Evolutionary conservation across 1,140 invertebrate genomes (phyloP), one percentile per base, ranked within the genome.

Genomic region (Zaprionus vittiger): DNA sequence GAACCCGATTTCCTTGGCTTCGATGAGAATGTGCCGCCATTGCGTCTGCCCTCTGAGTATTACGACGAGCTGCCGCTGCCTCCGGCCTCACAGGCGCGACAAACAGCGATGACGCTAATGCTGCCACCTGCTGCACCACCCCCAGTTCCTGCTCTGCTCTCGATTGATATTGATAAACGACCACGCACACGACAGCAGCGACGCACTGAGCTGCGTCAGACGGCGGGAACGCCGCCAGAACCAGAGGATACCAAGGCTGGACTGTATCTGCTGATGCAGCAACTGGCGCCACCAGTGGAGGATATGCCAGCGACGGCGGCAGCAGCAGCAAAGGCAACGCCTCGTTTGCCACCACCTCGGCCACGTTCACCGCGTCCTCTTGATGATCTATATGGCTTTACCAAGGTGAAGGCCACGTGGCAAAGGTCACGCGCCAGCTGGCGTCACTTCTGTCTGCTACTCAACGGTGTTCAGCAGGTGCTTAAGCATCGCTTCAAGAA

Each of bases 361-460:
- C 17, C 17, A 1, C 15, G 2, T 5, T 70, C 66, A 6, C 31
- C 66, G 31, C 65, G 62, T 17, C 37, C 65, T 1, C 60, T 64
- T 0, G 77, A 77, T 3, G 54, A 65, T 44, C 34, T 77, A 0
- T 2, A 2, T 2, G 86, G 86, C n/a, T 91, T 86, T 26, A 17
- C 7, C 7, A 80, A 75, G 41, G 17, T 37, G 7, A 22, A 47
- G 6, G 7, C 11, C 0, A 15, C 44, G 5, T 74, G 74, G 83
- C 61, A 66, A 1, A 91, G 81, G 26, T 56, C 83, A 2, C 70
- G 83, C 5, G 83, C 75, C 24, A 90, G 86, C 55, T 91, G 83
- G 75, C 73, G 86, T 3, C 74, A 87, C 5, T 91, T 86, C 75
- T 80, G 73, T 22, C 31, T 73, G 6, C 61, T 78, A 2, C 49